phyloP scores from a whole-genome alignment of 2,113 vertebrate species.

The Neotragus moschatus region DNA sequence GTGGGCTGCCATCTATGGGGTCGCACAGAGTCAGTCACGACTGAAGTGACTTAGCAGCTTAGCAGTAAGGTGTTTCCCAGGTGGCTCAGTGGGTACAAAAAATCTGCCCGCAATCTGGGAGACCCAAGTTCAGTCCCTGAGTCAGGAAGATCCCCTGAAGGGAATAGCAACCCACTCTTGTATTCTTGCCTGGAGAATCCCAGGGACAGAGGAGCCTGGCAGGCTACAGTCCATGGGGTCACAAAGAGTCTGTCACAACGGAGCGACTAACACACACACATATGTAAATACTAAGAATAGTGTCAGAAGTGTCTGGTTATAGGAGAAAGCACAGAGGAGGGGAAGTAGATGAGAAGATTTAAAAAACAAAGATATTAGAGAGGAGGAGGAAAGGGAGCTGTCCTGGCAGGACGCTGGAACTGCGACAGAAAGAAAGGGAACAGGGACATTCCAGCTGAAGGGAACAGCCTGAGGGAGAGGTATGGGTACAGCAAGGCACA shows the following conservation, averaged over 20 bases:
- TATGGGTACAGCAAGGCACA: not conserved
- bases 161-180: not conserved
- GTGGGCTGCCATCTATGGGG: too few species aligned
- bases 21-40: too few species aligned
- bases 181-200: not conserved
- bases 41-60: too few species aligned
- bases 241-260: not conserved
- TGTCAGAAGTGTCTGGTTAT: not conserved
- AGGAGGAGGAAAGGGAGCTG: not conserved
- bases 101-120: accelerated
- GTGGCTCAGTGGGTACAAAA: not conserved
- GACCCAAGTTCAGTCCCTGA: not conserved
- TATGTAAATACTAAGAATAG: not conserved
- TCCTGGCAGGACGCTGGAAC: not conserved
- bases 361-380: not conserved
- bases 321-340: not conserved
- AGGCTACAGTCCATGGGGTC: not conserved
- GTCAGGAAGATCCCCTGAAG: not conserved
- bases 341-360: not conserved
- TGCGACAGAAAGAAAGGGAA: not conserved
- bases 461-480: not conserved
- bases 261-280: not conserved
- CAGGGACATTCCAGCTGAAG: not conserved
- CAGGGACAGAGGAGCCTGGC: not conserved
- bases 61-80: not conserved